phyloP scores from a whole-genome alignment of 2,113 vertebrate species.

The Pterocles orientalis region DNA sequence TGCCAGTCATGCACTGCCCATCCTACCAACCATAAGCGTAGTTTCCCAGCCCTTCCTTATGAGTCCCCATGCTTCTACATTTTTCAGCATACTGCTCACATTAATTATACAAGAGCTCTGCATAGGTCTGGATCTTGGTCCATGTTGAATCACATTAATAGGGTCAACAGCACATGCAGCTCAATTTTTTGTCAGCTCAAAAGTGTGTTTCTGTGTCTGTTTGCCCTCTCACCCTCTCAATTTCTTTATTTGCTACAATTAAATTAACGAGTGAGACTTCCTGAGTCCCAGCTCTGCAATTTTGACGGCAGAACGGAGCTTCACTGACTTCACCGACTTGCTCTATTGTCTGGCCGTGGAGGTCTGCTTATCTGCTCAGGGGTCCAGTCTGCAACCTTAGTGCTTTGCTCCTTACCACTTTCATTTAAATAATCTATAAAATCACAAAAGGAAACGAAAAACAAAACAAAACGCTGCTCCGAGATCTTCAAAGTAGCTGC shows the following conservation, averaged over 20 bases:
- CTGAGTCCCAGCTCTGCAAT: not conserved
- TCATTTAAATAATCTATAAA: not conserved
- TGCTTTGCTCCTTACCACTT: not conserved
- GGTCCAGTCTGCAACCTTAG: not conserved
- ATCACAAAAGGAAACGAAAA: not conserved
- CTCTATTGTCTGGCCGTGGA: not conserved
- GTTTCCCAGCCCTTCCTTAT: not conserved
- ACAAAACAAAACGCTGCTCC: not conserved
- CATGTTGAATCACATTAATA: not conserved
- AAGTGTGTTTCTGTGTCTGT: not conserved
- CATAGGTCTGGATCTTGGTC: not conserved
- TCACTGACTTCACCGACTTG: not conserved
- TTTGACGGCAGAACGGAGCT: not conserved
- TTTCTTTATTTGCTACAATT: not conserved
- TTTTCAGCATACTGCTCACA: not conserved
- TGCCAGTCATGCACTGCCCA: not conserved
- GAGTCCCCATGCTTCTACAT: not conserved
- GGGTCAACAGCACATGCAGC: not conserved
- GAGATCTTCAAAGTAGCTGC: not conserved
- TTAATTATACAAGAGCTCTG: constrained; percentile 9
- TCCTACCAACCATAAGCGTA: not conserved
- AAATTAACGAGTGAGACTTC: not conserved
- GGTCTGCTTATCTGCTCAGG: not conserved
- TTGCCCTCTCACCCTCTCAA: not conserved
- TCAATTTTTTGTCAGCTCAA: not conserved